Evolutionary conservation across 2,113 vertebrate genomes (phyloP).

Genomic region (Canis aureus): DNA sequence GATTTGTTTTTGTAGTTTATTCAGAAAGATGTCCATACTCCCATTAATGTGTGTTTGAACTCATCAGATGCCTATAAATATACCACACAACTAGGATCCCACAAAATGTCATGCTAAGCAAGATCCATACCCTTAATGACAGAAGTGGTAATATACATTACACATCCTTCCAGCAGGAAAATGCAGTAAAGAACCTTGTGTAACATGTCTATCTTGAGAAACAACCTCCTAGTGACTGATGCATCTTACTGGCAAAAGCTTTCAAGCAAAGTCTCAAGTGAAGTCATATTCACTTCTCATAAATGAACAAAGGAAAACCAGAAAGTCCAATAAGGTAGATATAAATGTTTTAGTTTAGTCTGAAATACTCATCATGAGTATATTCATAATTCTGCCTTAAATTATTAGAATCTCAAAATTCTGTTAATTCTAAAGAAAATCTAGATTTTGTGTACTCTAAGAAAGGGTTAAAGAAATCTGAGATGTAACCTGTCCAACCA

Average conservation of each 20-base stretch:
- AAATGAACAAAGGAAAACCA: slow-evolving; percentile 32
- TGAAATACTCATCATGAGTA: neutral
- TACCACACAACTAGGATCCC: no score
- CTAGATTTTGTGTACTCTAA: slow-evolving; percentile 8
- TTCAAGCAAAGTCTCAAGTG: slow-evolving; percentile 22
- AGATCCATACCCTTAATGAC: no score
- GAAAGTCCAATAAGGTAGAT: neutral
- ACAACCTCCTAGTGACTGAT: slow-evolving; percentile 22
- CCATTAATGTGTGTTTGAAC: slow-evolving; percentile 32
- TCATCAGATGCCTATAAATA: no score
- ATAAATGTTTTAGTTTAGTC: slow-evolving; percentile 34
- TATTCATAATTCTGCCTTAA: slow-evolving; percentile 20
- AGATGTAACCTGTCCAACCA: neutral
- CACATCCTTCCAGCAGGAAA: no score
- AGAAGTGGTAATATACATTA: no score
- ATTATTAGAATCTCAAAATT: slow-evolving; percentile 41
- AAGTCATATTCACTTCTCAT: slow-evolving; percentile 35
- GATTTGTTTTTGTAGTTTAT: slow-evolving; percentile 73
- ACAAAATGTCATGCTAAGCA: no score
- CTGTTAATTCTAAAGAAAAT: slow-evolving; percentile 39
- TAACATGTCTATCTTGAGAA: neutral
- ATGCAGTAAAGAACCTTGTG: no score
- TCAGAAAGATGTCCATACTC: slow-evolving; percentile 63
- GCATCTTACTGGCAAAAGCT: slow-evolving; percentile 37
- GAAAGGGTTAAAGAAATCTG: neutral